Evolutionary conservation across 2,888 invertebrate genomes (phyloP), one percentile per base, ranked within the genome.

Genomic region (Conistra vaccinii): DNA sequence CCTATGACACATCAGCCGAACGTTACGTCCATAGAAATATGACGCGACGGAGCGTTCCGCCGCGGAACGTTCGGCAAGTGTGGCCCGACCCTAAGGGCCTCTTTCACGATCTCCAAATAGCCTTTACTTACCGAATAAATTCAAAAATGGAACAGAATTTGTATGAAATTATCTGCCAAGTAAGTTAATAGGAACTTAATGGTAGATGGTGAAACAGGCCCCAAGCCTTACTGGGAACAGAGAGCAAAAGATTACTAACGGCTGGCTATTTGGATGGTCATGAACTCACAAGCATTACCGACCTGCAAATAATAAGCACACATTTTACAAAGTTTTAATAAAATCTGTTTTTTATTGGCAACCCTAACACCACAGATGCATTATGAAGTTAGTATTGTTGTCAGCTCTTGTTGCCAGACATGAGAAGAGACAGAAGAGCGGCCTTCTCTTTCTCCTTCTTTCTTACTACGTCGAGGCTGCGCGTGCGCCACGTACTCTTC

Each of bases 381-480:
- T 60, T 65, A 35, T 45, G 6, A 57, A 70, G 5, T 73, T 68
- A 76, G 6, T 55, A 66, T 35, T 72, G 72, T 73, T 88, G 91
- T 95, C 94, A 96, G 90, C 94, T 95, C 87, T 94, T 95, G 84
- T 94, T 94, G 29, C 97, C 97, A 1, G 97, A 97, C 89, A 98
- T 98, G 66, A 98, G 94, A 84, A 98, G 94, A 82, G 97, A 97
- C 85, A 98, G 97, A 10, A 99, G 96, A 1, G 98, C 97, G 75
- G 98, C 98, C 91, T 99, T 99, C 90, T 99, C 99, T 89, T 99
- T 99, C 92, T 99, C 99, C 94, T 99, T 99, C 96, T 99, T 99
- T 84, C 98, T 97, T 0, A 99, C 99, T 0, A 98, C 97, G 86
- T 99, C 99, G 20, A 99, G 96, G 90, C 99, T 98, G 79, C 99